These are phyloP conservation scores for Drosophila borborema DNA, from an alignment of 2,888 invertebrate species.

Conservation along the genomic window DNA sequence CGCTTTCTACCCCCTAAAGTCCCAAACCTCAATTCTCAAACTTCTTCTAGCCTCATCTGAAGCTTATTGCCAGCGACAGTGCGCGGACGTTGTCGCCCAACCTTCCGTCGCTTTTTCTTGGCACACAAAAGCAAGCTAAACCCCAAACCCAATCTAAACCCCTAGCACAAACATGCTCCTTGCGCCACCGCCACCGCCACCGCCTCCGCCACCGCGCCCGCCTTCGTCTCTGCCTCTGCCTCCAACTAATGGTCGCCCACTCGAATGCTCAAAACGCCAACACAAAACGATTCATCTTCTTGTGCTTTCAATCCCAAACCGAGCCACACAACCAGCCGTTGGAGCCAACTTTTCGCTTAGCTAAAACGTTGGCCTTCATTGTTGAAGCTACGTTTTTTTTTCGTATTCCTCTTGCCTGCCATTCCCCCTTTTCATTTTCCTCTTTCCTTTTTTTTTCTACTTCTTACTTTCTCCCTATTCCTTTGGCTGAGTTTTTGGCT, in stretches of 20 bases:
- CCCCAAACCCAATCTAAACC: slow-evolving; percentile 22
- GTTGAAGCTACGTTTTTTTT: slow-evolving; percentile 54
- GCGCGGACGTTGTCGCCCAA: slow-evolving; percentile 36
- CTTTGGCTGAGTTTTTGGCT: slow-evolving; percentile 60
- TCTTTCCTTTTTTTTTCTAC: slow-evolving; percentile 5
- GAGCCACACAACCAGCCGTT: slow-evolving; percentile 33
- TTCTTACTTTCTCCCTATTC: slow-evolving; percentile 31
- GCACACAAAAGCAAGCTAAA: slow-evolving; percentile 44
- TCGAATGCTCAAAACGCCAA: slow-evolving; percentile 79
- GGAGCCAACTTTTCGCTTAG: slow-evolving; percentile 71
- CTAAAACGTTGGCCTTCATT: slow-evolving; percentile 71
- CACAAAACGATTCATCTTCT: slow-evolving; percentile 84
- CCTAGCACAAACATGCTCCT: slow-evolving; percentile 10
- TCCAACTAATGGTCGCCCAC: slow-evolving; percentile 55
- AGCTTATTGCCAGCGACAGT: slow-evolving; percentile 63
- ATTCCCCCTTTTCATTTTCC: not conserved
- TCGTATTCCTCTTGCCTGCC: not conserved
- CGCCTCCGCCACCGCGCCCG: not conserved
- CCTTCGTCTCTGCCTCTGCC: not conserved
- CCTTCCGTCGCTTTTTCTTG: slow-evolving; percentile 48
- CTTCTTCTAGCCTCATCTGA: slow-evolving; percentile 15
- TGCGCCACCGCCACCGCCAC: not conserved
- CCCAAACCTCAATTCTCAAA: not conserved
- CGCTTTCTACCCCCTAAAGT: not conserved
- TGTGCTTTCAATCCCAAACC: slow-evolving; percentile 73